Evolutionary conservation across 2,888 invertebrate genomes (phyloP), one percentile per base, ranked within the genome.

Genomic region (Aphodius sticticus): DNA sequence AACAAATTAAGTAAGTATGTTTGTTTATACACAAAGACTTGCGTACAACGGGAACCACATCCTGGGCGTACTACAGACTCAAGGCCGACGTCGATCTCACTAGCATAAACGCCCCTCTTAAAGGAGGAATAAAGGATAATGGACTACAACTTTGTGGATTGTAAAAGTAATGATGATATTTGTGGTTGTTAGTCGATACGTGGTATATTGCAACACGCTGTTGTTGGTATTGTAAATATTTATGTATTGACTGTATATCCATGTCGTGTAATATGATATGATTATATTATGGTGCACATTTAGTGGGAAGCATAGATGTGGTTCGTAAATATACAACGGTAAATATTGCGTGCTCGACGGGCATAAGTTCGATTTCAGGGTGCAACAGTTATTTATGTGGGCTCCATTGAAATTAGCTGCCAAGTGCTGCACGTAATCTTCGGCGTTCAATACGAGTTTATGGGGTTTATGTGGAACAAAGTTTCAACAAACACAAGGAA

Each of bases 371-470:
- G 53, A 53, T 53, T 53, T 12, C 53, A 53, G 53, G 53, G 53
- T 53, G 53, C 53, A 53, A 53, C 53, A 53, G 53, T 53, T 53
- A 53, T 53, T 53, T 53, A 53, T 53, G 53, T 53, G 53, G 53
- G 6, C 4, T 53, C 53, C 1, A 53, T 53, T 53, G 53, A 53
- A 53, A 53, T 53, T 53, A 53, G 53, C 53, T 53, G 3, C 53
- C 53, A 53, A 53, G 53, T 9, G 53, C 53, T 53, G 53, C 53
- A 53, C 53, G 53, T 53, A 53, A 53, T 53, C 53, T 12, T 53
- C 12, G 9, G 1, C 12, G 12, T 53, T 53, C 12, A 53, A 26
- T 53, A 53, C 53, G 12, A 53, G 12, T 53, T 7, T 26, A 26
- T 26, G 26, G 1, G 26, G 3, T 26, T 3, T 26, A 26, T 26